Percentiles rank a stretch among this genome's conserved stretches.
These are phyloP conservation scores for Pseudopodoces humilis DNA, from an alignment of 2,113 vertebrate species.

Conservation along the genomic window DNA sequence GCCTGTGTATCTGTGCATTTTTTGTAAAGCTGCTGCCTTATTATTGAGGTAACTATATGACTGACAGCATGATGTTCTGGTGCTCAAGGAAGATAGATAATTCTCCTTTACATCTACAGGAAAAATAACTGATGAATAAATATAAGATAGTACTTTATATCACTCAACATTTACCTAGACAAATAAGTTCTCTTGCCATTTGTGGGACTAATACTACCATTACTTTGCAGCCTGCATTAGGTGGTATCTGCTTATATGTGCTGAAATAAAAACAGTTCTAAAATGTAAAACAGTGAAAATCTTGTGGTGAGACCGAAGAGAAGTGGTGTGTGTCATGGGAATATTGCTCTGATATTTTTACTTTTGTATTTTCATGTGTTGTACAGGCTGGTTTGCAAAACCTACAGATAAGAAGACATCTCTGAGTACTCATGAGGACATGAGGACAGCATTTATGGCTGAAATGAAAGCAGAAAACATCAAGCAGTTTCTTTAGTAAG, in stretches of 20 bases:
- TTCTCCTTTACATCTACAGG: background rate
- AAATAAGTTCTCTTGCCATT: background rate
- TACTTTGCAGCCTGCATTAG: background rate
- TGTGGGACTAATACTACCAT: background rate
- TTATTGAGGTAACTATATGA: background rate
- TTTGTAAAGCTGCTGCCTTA: background rate
- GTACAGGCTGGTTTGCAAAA: conserved; percentile 87
- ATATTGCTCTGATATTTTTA: background rate
- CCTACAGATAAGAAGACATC: conserved; percentile 38
- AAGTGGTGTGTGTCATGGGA: background rate
- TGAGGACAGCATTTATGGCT: conserved; percentile 80
- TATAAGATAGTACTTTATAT: background rate
- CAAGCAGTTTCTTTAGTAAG: conserved; percentile 87
- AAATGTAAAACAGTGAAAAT: background rate
- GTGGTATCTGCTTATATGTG: background rate
- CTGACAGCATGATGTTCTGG: background rate
- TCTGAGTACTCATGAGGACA: background rate
- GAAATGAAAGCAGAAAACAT: conserved; percentile 90
- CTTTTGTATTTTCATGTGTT: conserved; percentile 29
- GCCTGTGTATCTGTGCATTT: background rate
- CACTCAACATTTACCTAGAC: background rate
- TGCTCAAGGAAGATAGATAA: background rate
- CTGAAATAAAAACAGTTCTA: background rate
- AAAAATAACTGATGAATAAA: background rate
- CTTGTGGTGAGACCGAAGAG: background rate